phyloP scores from a whole-genome alignment of 2,113 vertebrate genomes.

The Alaudala cheleensis region DNA sequence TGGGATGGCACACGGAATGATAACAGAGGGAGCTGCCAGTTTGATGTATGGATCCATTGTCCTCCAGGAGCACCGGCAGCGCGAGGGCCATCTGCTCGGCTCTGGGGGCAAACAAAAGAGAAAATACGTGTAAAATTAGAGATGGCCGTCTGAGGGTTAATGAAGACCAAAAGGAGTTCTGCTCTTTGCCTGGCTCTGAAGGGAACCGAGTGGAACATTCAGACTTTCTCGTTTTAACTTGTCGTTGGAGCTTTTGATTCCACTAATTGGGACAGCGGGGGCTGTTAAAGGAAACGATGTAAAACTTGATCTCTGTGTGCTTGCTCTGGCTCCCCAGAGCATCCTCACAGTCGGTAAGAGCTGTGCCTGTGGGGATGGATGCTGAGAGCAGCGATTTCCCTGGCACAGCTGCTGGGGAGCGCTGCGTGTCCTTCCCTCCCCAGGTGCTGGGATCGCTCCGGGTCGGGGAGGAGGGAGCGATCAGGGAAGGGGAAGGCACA shows the following conservation, averaged over 20 bases:
- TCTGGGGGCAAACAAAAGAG: background rate
- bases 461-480: background rate
- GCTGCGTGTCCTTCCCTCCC: rapidly evolving
- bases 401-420: background rate
- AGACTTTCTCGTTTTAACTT: background rate
- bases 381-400: background rate
- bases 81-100: background rate
- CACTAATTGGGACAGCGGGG: background rate
- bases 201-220: background rate
- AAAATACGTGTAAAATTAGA: background rate
- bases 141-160: background rate
- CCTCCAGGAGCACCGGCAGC: background rate
- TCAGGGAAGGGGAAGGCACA: background rate
- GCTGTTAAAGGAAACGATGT: background rate
- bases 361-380: background rate
- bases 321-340: background rate
- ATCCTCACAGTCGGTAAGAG: too few relatives aligned
- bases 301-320: background rate
- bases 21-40: background rate
- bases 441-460: background rate
- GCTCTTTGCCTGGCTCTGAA: background rate
- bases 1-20: background rate
- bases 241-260: background rate
- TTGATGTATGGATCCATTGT: background rate
- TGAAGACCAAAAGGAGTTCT: background rate